These are phyloP conservation scores for Ochotona curzoniae DNA, from an alignment of 2,113 vertebrate species.

Conservation along the genomic window DNA sequence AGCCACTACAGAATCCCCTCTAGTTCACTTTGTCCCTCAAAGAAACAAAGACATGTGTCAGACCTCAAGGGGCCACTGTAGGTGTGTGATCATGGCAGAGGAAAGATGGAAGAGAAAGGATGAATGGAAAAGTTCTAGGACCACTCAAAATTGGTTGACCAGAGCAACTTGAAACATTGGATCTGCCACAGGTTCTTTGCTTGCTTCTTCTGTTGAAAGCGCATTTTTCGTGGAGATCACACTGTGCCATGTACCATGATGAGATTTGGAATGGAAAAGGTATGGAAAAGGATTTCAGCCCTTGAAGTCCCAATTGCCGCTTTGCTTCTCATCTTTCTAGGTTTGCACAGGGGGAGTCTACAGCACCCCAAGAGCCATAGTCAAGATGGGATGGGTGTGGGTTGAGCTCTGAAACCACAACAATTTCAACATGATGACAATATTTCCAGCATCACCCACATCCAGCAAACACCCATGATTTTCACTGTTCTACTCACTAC, in stretches of 20 bases:
- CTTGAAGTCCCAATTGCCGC: too few relatives aligned
- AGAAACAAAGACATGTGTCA: not conserved
- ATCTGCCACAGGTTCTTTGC: not conserved
- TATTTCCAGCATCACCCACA: not conserved
- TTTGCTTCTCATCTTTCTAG: not conserved
- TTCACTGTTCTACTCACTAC: not conserved
- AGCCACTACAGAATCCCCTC: not conserved
- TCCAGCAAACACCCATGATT: not conserved
- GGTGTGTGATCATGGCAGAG: not conserved
- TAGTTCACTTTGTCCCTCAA: not conserved
- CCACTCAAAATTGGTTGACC: not conserved
- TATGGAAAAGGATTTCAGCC: not conserved
- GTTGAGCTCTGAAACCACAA: not conserved
- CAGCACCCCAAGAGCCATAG: not conserved
- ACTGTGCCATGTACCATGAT: not conserved
- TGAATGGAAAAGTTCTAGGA: not conserved
- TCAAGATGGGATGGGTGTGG: too few relatives aligned
- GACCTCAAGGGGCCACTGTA: rapidly evolving
- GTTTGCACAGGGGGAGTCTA: too few relatives aligned
- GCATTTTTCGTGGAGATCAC: constrained; percentile 11
- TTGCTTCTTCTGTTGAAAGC: not conserved
- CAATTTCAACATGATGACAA: not conserved
- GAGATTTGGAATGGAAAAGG: not conserved
- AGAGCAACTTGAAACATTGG: not conserved
- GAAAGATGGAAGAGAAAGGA: too few relatives aligned